phyloP scores from a whole-genome alignment of 2,888 invertebrate genomes.

The Tolmerus cingulatus region DNA sequence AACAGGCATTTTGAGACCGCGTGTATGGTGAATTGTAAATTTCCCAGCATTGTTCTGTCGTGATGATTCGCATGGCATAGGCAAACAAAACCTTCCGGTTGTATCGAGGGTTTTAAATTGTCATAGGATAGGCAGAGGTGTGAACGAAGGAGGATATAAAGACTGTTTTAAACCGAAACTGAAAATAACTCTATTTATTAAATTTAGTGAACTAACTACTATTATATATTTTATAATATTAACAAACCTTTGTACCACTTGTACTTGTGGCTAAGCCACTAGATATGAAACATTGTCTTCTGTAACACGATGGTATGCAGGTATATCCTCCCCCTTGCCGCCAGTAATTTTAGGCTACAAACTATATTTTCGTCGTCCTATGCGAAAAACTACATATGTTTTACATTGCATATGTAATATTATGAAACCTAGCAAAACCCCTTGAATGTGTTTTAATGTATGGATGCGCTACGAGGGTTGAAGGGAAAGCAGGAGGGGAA shows the following conservation, averaged over 20 bases:
- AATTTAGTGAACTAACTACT: background rate
- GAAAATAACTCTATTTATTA: background rate
- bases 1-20: background rate
- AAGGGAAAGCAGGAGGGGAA: background rate
- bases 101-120: background rate
- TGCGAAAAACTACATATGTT: background rate
- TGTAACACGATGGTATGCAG: no score
- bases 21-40: background rate
- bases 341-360: background rate
- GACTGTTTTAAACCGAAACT: background rate
- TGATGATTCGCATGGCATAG: background rate
- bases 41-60: background rate
- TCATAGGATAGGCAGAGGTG: background rate
- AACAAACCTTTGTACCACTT: background rate
- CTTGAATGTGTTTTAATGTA: background rate
- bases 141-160: background rate
- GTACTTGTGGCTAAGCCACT: background rate
- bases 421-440: background rate
- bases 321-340: background rate
- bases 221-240: background rate
- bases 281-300: background rate
- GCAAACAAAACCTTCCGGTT: background rate
- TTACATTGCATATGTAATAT: background rate
- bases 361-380: background rate
- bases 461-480: background rate